These are phyloP conservation scores for Polydrusus tereticollis DNA, from an alignment of 2,888 invertebrate genomes.

Conservation along the genomic window DNA sequence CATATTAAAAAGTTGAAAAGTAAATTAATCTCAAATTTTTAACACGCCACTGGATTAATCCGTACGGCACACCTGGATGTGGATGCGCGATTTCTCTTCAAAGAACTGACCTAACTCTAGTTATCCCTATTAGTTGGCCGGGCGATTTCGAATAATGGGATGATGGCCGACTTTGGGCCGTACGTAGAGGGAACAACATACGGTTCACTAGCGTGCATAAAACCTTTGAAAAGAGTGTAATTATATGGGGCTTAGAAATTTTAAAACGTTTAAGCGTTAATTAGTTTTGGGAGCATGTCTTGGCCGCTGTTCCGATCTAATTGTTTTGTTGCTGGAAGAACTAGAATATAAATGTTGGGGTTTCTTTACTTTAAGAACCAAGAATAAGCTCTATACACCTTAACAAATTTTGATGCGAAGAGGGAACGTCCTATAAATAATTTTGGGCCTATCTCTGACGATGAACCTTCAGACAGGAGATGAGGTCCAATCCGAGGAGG, in stretches of 20 bases:
- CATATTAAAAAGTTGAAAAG: too few species aligned
- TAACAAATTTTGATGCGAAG: too few species aligned
- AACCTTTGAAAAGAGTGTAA: conserved; percentile 27
- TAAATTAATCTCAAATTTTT: conserved; percentile 7
- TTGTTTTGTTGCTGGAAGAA: too few species aligned
- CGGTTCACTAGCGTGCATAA: conserved; percentile 24
- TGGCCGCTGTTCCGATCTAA: too few species aligned
- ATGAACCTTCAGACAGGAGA: too few species aligned
- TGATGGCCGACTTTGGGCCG: conserved; percentile 57
- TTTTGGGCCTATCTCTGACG: too few species aligned
- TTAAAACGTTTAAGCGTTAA: conserved; percentile 12
- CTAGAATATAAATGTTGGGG: too few species aligned
- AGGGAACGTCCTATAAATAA: too few species aligned
- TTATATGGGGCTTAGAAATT: conserved; percentile 19
- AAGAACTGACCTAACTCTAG: conserved; percentile 68
- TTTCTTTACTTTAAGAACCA: too few species aligned
- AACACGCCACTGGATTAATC: conserved; percentile 43
- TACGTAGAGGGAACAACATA: conserved; percentile 25
- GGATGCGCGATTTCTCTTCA: conserved; percentile 61
- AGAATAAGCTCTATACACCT: too few species aligned
- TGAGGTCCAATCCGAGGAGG: too few species aligned
- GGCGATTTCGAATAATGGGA: conserved; percentile 61
- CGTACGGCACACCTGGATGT: conserved; percentile 61
- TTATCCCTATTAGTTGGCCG: conserved; percentile 67
- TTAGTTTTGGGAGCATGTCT: conserved; percentile 9